Base-by-base conservation (phyloP, 2,113 vertebrate genomes). In the Osmerus eperlanus region DNA sequence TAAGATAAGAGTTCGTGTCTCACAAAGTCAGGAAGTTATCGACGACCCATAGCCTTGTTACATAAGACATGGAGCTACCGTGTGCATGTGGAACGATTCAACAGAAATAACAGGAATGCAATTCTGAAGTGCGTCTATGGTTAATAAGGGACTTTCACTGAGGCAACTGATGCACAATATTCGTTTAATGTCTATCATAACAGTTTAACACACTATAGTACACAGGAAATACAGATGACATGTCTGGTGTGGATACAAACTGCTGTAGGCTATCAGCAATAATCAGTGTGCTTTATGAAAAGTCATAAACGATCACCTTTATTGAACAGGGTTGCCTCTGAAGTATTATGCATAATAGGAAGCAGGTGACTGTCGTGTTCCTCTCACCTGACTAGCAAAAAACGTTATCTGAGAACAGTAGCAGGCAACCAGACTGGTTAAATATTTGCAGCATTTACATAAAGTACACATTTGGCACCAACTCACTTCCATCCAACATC, bases 401-500 rank as follows among this genome's bases (percentile, higher is more conserved):
- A 19, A 51, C 19, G 12, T 69, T 25, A 52, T 18, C 19, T 4
- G 12, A n/a, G 41, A 21, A 23, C 41, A 56, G 47, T 23, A 56
- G 15, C n/a, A 18, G 62, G 15, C 32, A 47, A 47, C 41, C 41
- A 47, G 41, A 47, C 41, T 47, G 41, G 41, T 47, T 11, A 47
- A 47, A 62, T 52, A 18, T 25, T 16, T 62, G 16, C 63, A 59
- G 55, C 65, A 32, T 21, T n/a, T n/a, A 36, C 29, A 72, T 4
- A 67, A 41, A n/a, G 55, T 58, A 15, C 64, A 67, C 11, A 74
- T 67, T 14, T 77, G 56, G 47, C 63, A 54, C 32, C 67, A 9
- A 63, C 2, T 65, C 3, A 36, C 41, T 47, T 47, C 41, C 41
- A 47, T 47, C 41, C 41, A 7, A 47, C 41, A 2, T 47, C 41